Conservation (phyloP, 2,888 invertebrate genomes). For the Callosobruchus maculatus region DNA sequence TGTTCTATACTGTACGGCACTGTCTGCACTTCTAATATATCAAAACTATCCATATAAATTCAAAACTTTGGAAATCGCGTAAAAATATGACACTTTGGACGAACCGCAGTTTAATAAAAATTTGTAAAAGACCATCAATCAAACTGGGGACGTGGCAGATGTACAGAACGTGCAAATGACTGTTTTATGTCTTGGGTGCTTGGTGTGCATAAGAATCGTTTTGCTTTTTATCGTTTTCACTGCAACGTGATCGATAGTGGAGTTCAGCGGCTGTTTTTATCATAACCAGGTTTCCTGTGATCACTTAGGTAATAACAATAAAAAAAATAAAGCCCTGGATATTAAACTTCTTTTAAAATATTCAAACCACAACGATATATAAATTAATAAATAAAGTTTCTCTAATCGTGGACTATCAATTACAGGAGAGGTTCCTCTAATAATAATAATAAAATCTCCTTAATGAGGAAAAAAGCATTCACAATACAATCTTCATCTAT, state of each 20-base stretch:
- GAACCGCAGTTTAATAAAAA: conserved; percentile 12
- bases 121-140: conserved; percentile 14
- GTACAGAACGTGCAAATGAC: background rate
- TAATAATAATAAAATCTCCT: too few relatives aligned
- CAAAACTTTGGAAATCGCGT: conserved; percentile 3
- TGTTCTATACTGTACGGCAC: too few relatives aligned
- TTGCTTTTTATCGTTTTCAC: background rate
- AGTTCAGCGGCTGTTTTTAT: background rate
- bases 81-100: conserved; percentile 10
- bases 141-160: background rate
- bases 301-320: too few relatives aligned
- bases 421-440: too few relatives aligned
- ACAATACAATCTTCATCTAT: too few relatives aligned
- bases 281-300: too few relatives aligned
- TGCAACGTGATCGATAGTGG: background rate
- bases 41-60: background rate
- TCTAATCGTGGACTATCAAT: too few relatives aligned
- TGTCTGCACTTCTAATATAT: background rate
- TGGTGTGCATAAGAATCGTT: background rate
- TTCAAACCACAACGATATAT: too few relatives aligned
- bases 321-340: too few relatives aligned
- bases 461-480: too few relatives aligned
- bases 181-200: background rate
- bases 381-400: too few relatives aligned
- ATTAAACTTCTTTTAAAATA: too few relatives aligned